Conservation (phyloP, 2,888 invertebrate genomes). For the Eutolmus rufibarbis region DNA sequence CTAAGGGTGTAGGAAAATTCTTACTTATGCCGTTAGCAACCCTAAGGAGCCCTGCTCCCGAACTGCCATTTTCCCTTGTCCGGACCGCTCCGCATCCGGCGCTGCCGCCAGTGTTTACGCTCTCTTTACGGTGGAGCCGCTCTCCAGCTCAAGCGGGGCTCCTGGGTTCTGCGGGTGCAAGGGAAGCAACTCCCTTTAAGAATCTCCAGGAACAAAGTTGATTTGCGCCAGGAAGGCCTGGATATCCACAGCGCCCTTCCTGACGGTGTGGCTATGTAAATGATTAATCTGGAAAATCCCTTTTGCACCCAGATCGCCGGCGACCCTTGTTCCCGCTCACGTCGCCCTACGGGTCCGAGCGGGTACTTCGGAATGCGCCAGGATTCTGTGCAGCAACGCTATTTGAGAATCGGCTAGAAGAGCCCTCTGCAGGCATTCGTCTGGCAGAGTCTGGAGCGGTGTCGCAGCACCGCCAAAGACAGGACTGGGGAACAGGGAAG, state of each 20-base stretch:
- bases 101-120: neutral
- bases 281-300: constrained; percentile 42
- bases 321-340: neutral
- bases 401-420: neutral
- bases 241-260: neutral
- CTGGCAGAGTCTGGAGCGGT: neutral
- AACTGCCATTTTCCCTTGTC: constrained; percentile 12
- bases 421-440: constrained; percentile 5
- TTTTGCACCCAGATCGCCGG: constrained; percentile 40
- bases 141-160: neutral
- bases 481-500: neutral
- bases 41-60: neutral
- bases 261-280: constrained; percentile 24
- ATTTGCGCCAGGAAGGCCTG: neutral
- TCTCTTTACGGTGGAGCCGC: neutral
- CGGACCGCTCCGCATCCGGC: neutral
- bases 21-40: constrained; percentile 30
- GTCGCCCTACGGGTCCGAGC: neutral
- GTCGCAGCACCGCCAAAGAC: neutral
- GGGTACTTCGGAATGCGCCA: constrained; percentile 10
- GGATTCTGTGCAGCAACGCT: constrained; percentile 10
- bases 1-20: constrained; percentile 35
- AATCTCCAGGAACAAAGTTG: constrained; percentile 15
- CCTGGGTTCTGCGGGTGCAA: neutral
- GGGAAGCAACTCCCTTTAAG: neutral